Percentiles rank a stretch among this genome's conserved stretches.
Evolutionary conservation across 2,888 invertebrate species (phyloP).

Genomic region (Apamea epomidion): DNA sequence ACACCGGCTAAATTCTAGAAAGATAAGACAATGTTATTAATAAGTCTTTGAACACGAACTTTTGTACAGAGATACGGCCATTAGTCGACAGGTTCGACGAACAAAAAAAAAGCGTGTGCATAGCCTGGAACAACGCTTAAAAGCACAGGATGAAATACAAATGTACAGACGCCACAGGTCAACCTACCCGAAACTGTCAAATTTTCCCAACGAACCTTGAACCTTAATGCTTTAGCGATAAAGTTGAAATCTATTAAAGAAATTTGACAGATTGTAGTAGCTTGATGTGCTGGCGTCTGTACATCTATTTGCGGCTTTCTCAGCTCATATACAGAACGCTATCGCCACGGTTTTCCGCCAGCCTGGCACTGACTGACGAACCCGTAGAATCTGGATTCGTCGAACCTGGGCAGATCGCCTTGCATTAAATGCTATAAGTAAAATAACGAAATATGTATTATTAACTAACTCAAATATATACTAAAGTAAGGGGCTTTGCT

Average conservation of each 20-base stretch:
- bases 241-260: too few species aligned
- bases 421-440: background rate
- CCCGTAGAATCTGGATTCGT: background rate
- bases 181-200: too few species aligned
- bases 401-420: background rate
- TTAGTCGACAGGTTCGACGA: background rate
- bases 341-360: background rate
- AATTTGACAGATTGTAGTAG: too few species aligned
- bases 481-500: too few species aligned
- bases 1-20: constrained; percentile 78
- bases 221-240: too few species aligned
- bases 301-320: background rate
- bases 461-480: background rate
- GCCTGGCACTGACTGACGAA: background rate
- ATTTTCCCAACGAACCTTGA: too few species aligned
- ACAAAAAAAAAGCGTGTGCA: background rate
- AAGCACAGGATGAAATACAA: background rate
- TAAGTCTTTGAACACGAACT: background rate
- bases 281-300: too few species aligned
- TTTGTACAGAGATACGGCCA: background rate
- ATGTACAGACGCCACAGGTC: too few species aligned
- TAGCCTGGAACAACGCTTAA: background rate
- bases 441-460: background rate
- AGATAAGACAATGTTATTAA: constrained; percentile 8
- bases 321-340: background rate